Evolutionary conservation across 2,888 invertebrate species (phyloP).

Genomic region (Drosophila barbarae): DNA sequence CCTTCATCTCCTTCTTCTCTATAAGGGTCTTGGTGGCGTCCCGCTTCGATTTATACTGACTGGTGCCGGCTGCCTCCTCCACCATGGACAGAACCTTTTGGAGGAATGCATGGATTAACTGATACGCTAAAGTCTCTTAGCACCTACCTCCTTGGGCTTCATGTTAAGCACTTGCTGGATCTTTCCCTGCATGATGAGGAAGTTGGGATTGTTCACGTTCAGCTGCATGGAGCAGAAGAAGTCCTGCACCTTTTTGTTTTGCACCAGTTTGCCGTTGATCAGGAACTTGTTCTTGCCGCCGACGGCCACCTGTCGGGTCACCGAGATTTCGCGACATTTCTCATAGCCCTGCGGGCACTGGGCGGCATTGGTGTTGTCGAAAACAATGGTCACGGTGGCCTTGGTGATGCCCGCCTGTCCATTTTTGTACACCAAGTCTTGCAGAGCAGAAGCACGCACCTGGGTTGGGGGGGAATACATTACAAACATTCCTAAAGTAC

Average conservation of each 20-base stretch:
- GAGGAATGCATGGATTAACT: not conserved
- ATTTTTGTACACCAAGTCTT: constrained; percentile 98
- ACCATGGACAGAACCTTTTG: constrained; percentile 95
- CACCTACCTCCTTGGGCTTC: constrained; percentile 94
- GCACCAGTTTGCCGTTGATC: constrained; percentile 94
- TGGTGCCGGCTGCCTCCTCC: constrained; percentile 99
- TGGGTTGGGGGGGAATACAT: constrained; percentile 74
- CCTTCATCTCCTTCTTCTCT: constrained; percentile 94
- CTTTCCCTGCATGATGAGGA: constrained; percentile 99
- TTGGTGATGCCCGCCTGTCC: constrained; percentile 98
- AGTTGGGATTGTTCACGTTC: constrained; percentile 99
- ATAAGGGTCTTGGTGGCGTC: constrained; percentile 91
- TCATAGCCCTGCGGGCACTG: constrained; percentile 96
- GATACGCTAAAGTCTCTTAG: not conserved
- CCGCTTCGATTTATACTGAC: constrained; percentile 97
- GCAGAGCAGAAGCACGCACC: constrained; percentile 94
- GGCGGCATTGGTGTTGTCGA: constrained; percentile 91
- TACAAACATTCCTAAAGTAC: not conserved
- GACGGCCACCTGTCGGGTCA: constrained; percentile 91
- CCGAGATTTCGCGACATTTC: constrained; percentile 92
- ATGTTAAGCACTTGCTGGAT: constrained; percentile 99
- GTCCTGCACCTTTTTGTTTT: constrained; percentile 94
- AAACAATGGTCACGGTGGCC: constrained; percentile 96
- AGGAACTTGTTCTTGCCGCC: constrained; percentile 96
- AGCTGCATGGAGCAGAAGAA: constrained; percentile 97